Percentiles rank a stretch among this genome's conserved stretches.
phyloP scores from a whole-genome alignment of 2,797 vertebrate species.

The Arnoldichthys spilopterus region DNA sequence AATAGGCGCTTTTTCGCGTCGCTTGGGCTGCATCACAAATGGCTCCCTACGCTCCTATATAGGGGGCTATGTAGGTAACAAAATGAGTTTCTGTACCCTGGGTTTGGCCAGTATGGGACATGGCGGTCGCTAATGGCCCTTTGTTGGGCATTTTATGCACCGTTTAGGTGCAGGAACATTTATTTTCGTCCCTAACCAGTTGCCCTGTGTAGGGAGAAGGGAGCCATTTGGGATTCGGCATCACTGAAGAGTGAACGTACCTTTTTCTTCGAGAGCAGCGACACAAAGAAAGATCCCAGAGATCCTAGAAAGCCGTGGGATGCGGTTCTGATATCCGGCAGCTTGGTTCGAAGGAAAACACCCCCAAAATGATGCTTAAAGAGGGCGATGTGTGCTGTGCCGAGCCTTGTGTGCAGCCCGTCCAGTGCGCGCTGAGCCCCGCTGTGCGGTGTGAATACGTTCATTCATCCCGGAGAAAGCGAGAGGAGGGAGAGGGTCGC shows the following conservation, averaged over 20 bases:
- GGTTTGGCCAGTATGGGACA: too few relatives aligned
- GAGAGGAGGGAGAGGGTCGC: too few relatives aligned
- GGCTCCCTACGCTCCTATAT: too few relatives aligned
- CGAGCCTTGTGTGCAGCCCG: conserved; percentile 49
- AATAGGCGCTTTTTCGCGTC: neutral
- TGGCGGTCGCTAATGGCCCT: too few relatives aligned
- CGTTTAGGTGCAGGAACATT: too few relatives aligned
- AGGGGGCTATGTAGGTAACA: too few relatives aligned
- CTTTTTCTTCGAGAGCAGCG: conserved; percentile 49
- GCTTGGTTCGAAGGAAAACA: neutral
- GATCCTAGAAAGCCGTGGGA: neutral
- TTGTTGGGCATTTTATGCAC: too few relatives aligned
- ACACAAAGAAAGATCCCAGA: conserved; percentile 35
- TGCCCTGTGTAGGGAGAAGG: too few relatives aligned
- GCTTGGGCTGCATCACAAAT: neutral
- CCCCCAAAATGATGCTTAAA: neutral
- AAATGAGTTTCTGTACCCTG: too few relatives aligned
- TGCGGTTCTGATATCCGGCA: neutral
- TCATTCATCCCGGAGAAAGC: conserved; percentile 19
- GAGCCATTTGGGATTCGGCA: too few relatives aligned
- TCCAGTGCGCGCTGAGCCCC: conserved; percentile 53
- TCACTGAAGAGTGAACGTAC: conserved; percentile 53
- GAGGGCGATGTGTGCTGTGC: conserved; percentile 12
- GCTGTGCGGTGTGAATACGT: conserved; percentile 59
- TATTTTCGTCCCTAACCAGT: too few relatives aligned